Evolutionary conservation across 1,140 invertebrate species (phyloP).

Genomic region (Ruditapes philippinarum): DNA sequence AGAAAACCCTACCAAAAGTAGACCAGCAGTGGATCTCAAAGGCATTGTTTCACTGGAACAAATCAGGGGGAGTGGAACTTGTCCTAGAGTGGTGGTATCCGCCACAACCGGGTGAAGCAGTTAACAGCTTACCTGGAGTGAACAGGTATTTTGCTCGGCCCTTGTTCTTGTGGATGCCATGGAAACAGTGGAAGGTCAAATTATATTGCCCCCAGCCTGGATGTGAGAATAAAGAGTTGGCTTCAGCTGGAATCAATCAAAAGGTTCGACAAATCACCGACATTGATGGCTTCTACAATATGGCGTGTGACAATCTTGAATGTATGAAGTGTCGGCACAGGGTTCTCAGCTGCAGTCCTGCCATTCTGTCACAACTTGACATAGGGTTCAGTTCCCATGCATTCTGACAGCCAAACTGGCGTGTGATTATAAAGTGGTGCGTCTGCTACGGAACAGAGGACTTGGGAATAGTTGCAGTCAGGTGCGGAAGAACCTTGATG

Average conservation of each 20-base stretch:
- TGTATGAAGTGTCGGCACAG: conserved; percentile 18
- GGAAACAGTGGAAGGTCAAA: background rate
- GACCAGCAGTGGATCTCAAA: conserved; percentile 13
- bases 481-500: background rate
- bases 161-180: conserved; percentile 7
- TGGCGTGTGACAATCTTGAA: background rate
- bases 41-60: background rate
- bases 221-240: background rate
- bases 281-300: no score
- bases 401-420: no score
- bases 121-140: background rate
- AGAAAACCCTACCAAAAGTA: background rate
- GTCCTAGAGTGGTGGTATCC: background rate
- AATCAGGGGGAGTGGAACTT: background rate
- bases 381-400: no score
- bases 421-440: no score
- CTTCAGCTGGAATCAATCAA: background rate
- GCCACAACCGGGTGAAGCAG: background rate
- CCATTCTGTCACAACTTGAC: conserved; percentile 19
- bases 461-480: no score
- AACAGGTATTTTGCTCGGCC: conserved; percentile 7
- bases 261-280: background rate
- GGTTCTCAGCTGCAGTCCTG: conserved; percentile 24
- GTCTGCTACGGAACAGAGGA: no score
- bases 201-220: background rate